These are phyloP conservation scores for Speoplatyrhinus poulsoni DNA, from an alignment of 2,113 vertebrate genomes.

Conservation along the genomic window DNA sequence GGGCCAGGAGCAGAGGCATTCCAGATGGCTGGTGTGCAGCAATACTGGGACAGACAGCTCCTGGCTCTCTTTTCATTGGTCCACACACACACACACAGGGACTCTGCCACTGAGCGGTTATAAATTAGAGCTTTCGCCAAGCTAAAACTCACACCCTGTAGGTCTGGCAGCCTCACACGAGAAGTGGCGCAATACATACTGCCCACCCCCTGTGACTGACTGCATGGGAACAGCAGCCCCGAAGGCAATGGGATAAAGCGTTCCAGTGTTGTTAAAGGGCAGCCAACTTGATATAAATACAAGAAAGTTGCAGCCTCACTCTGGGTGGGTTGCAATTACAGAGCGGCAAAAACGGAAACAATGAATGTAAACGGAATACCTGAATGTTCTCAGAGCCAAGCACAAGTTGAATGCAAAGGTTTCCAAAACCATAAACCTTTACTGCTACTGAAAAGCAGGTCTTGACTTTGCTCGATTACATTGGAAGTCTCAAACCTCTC, in stretches of 20 bases:
- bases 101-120: constrained; percentile 29
- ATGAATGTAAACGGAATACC: too few species aligned
- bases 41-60: constrained; percentile 41
- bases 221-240: constrained; percentile 26
- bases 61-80: constrained; percentile 29
- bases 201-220: constrained; percentile 16
- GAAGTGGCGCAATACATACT: constrained; percentile 14
- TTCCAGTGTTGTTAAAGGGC: constrained; percentile 16
- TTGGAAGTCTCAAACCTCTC: too few species aligned
- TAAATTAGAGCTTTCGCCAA: constrained; percentile 52
- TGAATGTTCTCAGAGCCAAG: too few species aligned
- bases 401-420: too few species aligned
- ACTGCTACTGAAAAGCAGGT: too few species aligned
- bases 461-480: too few species aligned
- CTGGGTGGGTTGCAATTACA: too few species aligned
- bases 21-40: constrained; percentile 46
- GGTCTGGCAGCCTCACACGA: constrained; percentile 3
- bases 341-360: too few species aligned
- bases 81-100: constrained; percentile 7
- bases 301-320: not conserved
- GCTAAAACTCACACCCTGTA: constrained; percentile 44
- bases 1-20: constrained; percentile 42
- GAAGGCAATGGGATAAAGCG: constrained; percentile 31
- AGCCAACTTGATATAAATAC: not conserved
- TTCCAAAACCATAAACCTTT: too few species aligned